Conservation (phyloP, 2,888 invertebrate species). For the Oasisia sp. region DNA sequence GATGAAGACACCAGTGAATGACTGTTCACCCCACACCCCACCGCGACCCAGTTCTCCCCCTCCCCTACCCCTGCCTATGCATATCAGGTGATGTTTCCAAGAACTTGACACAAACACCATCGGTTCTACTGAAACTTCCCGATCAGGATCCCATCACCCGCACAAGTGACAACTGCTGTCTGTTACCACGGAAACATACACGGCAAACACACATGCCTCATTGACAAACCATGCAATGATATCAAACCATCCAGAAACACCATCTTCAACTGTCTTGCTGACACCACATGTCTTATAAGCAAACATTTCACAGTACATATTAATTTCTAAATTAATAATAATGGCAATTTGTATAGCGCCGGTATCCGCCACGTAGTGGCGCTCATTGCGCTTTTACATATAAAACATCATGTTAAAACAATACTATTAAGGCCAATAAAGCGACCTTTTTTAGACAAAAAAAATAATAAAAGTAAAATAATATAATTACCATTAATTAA, state of each 20-base stretch:
- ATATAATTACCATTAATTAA: no score
- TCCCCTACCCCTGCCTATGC: neutral
- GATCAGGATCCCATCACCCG: neutral
- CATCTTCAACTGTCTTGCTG: neutral
- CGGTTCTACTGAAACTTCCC: neutral
- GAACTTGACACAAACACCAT: neutral
- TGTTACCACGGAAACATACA: neutral
- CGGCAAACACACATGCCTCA: neutral
- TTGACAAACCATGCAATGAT: neutral
- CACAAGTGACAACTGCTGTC: neutral
- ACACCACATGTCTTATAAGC: neutral
- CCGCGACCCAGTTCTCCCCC: neutral
- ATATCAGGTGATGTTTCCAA: neutral
- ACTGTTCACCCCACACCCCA: neutral
- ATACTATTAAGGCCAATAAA: no score
- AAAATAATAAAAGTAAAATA: no score
- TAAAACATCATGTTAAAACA: no score
- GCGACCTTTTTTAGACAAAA: no score
- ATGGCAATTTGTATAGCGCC: no score
- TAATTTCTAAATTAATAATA: neutral
- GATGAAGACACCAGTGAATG: neutral
- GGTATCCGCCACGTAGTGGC: no score
- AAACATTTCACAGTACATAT: neutral
- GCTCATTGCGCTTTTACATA: no score
- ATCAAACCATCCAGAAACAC: neutral